These are phyloP conservation scores for Cantharis rustica DNA, from an alignment of 2,888 invertebrate genomes.

Conservation along the genomic window DNA sequence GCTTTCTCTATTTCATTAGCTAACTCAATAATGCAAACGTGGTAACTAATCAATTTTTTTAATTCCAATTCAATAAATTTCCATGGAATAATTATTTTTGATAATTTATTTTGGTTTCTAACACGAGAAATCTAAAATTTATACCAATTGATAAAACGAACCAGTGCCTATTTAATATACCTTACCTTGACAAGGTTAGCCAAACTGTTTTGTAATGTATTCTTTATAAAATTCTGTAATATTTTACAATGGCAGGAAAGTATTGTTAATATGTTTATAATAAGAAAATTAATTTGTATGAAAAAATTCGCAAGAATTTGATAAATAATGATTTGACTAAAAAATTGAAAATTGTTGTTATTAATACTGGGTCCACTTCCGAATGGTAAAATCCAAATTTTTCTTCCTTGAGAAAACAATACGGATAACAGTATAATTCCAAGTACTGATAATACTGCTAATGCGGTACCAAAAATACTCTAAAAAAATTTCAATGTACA, in stretches of 20 bases:
- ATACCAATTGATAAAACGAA: background rate
- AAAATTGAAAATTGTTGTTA: background rate
- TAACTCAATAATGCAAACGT: background rate
- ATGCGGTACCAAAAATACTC: background rate
- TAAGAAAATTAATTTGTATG: background rate
- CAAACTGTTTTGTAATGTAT: background rate
- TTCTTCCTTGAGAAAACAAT: background rate
- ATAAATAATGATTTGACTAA: background rate
- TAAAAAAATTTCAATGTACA: background rate
- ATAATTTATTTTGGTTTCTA: background rate
- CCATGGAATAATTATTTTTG: background rate
- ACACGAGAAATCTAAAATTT: background rate
- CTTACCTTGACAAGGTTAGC: background rate
- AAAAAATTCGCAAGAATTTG: background rate
- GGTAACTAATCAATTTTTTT: background rate
- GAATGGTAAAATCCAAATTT: background rate
- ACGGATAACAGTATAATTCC: background rate
- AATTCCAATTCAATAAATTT: background rate
- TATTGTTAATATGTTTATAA: background rate
- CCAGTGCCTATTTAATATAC: background rate
- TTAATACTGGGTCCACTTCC: background rate
- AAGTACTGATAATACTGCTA: background rate
- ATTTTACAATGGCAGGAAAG: background rate
- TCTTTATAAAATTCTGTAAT: background rate
- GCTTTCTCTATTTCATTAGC: background rate